phyloP scores from a whole-genome alignment of 2,113 vertebrate species.

The Butorides virescens region DNA sequence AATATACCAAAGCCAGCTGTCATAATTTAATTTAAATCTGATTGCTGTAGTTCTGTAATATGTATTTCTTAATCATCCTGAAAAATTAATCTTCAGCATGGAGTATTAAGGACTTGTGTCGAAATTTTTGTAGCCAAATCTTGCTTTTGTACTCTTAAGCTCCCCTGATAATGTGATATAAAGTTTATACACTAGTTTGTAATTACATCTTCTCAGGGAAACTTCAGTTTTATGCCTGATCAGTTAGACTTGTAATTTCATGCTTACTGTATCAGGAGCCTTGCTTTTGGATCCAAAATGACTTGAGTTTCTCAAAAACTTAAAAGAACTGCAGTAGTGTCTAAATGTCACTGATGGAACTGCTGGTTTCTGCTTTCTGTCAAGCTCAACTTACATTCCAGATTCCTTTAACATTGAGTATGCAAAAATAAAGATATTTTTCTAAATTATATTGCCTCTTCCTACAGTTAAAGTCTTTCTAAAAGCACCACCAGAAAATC shows the following conservation, averaged over 20 bases:
- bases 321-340: neutral
- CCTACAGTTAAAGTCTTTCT: neutral
- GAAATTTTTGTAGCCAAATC: neutral
- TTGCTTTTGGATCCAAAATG: neutral
- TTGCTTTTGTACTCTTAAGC: neutral
- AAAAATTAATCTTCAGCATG: neutral
- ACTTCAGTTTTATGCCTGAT: slow-evolving; percentile 33
- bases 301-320: neutral
- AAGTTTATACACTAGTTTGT: neutral
- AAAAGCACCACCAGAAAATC: neutral
- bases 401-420: neutral
- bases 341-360: neutral
- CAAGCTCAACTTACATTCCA: neutral
- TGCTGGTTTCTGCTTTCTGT: neutral
- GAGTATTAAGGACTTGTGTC: neutral
- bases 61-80: neutral
- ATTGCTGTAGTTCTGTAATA: neutral
- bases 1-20: slow-evolving; percentile 49
- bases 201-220: slow-evolving; percentile 67
- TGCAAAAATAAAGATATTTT: slow-evolving; percentile 38
- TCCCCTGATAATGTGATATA: neutral
- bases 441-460: neutral
- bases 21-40: neutral
- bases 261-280: neutral
- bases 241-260: neutral